Percentiles rank a stretch among this genome's conserved stretches.
Conservation (phyloP, 2,797 vertebrate genomes). For the Gephyroberyx darwinii region DNA sequence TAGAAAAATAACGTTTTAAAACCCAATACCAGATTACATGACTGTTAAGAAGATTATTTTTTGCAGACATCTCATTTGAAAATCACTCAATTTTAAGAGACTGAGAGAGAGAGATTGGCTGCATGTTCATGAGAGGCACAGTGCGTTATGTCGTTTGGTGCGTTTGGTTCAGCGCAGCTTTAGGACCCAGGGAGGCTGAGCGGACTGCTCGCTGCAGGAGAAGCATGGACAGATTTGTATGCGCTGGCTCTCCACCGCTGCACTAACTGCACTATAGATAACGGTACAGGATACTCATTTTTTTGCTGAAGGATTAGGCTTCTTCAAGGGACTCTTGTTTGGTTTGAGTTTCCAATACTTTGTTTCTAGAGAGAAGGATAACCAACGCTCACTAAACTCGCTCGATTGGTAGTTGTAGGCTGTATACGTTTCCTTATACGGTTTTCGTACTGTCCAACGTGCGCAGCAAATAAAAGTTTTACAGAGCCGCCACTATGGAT, state of each 20-base stretch:
- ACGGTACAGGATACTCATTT: slow-evolving; percentile 78
- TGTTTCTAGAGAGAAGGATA: slow-evolving; percentile 52
- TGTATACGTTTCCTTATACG: slow-evolving; percentile 16
- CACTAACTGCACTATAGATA: slow-evolving; percentile 81
- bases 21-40: too few relatives aligned
- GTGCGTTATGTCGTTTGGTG: slow-evolving; percentile 18
- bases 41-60: too few relatives aligned
- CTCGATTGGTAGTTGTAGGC: slow-evolving; percentile 37
- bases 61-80: too few relatives aligned
- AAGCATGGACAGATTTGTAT: slow-evolving; percentile 81
- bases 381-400: slow-evolving; percentile 30
- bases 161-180: slow-evolving; percentile 76
- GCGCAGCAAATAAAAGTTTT: slow-evolving; percentile 86
- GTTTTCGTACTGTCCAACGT: slow-evolving; percentile 32
- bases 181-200: slow-evolving; percentile 87
- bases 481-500: slow-evolving; percentile 75
- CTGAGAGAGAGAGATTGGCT: too few relatives aligned
- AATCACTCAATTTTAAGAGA: too few relatives aligned
- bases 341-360: slow-evolving; percentile 25
- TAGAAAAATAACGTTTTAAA: too few relatives aligned
- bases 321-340: slow-evolving; percentile 48
- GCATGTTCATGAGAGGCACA: slow-evolving; percentile 14
- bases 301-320: slow-evolving; percentile 76
- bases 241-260: slow-evolving; percentile 82
- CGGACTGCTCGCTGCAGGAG: slow-evolving; percentile 68